A percentile compares a stretch with the other conserved stretches of the same genome.
Evolutionary conservation across 1,140 invertebrate species (phyloP).

Genomic region (Drosophila nigrodunni): DNA sequence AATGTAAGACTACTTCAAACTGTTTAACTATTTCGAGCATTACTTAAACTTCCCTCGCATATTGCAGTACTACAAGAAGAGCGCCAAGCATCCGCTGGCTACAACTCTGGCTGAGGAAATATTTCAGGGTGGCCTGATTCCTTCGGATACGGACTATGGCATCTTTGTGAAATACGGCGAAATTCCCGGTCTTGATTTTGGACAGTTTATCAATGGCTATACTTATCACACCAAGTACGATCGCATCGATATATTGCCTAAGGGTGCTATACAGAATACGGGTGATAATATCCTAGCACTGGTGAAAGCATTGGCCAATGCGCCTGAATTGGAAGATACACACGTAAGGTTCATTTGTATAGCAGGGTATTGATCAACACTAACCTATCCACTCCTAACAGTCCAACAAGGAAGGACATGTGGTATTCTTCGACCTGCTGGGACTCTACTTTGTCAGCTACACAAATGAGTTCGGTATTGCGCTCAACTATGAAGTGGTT

Average conservation of each 20-base stretch:
- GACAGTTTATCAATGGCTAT: slow-evolving; percentile 96
- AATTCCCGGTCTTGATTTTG: slow-evolving; percentile 91
- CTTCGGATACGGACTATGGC: slow-evolving; percentile 94
- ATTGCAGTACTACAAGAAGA: slow-evolving; percentile 90
- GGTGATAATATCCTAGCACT: slow-evolving; percentile 91
- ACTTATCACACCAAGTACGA: slow-evolving; percentile 96
- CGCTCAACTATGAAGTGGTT: slow-evolving; percentile 86
- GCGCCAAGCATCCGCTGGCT: slow-evolving; percentile 91
- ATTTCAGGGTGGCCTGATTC: slow-evolving; percentile 92
- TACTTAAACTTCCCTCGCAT: background rate
- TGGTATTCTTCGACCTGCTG: slow-evolving; percentile 92
- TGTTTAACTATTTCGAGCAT: background rate
- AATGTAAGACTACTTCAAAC: slow-evolving; percentile 85
- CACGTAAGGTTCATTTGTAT: slow-evolving; percentile 20
- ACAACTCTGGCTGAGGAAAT: slow-evolving; percentile 92
- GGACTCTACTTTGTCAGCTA: slow-evolving; percentile 89
- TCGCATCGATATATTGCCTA: slow-evolving; percentile 89
- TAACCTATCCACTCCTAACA: background rate
- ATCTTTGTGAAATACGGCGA: slow-evolving; percentile 90
- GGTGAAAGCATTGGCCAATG: slow-evolving; percentile 87
- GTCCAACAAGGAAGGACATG: slow-evolving; percentile 84
- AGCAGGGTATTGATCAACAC: no score
- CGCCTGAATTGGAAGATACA: slow-evolving; percentile 86
- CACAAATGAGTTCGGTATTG: slow-evolving; percentile 86
- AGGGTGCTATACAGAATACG: slow-evolving; percentile 92